These are phyloP conservation scores for Didymodactylos carnosus DNA, from an alignment of 2,888 invertebrate genomes.

Conservation along the genomic window DNA sequence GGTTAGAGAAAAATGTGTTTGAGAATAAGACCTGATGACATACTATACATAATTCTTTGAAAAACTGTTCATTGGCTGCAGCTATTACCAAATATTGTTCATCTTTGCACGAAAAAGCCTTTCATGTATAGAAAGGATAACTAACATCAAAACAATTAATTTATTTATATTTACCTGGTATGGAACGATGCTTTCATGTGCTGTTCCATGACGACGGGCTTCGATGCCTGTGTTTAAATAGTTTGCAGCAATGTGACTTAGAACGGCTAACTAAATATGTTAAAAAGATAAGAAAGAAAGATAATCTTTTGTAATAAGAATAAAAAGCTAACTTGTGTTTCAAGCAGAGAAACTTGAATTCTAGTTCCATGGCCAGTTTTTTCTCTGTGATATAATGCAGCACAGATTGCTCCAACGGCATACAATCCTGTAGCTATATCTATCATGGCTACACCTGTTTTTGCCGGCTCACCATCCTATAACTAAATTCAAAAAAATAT, in stretches of 20 bases:
- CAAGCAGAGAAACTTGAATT: constrained; percentile 74
- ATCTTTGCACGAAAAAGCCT: constrained; percentile 61
- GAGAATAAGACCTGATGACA: neutral
- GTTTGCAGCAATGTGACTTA: constrained; percentile 70
- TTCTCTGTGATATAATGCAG: constrained; percentile 57
- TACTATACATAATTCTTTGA: constrained; percentile 25
- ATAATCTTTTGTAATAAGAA: constrained; percentile 5
- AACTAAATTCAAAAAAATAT: constrained; percentile 35
- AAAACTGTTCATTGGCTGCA: constrained; percentile 52
- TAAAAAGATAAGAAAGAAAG: neutral
- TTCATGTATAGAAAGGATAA: constrained; percentile 31
- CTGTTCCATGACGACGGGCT: constrained; percentile 65
- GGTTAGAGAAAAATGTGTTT: neutral
- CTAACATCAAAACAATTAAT: neutral
- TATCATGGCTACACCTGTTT: constrained; percentile 74
- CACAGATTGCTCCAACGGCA: constrained; percentile 78
- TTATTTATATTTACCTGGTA: constrained; percentile 46
- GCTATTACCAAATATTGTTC: constrained; percentile 55
- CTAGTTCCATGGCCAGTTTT: constrained; percentile 38
- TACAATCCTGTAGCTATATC: constrained; percentile 80
- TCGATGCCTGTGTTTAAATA: constrained; percentile 65
- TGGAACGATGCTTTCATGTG: constrained; percentile 78
- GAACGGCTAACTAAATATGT: constrained; percentile 44
- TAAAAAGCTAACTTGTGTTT: constrained; percentile 48
- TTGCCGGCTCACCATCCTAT: constrained; percentile 48